Evolutionary conservation across 2,113 vertebrate genomes (phyloP).

Genomic region (Hydrochoerus hydrochaeris): DNA sequence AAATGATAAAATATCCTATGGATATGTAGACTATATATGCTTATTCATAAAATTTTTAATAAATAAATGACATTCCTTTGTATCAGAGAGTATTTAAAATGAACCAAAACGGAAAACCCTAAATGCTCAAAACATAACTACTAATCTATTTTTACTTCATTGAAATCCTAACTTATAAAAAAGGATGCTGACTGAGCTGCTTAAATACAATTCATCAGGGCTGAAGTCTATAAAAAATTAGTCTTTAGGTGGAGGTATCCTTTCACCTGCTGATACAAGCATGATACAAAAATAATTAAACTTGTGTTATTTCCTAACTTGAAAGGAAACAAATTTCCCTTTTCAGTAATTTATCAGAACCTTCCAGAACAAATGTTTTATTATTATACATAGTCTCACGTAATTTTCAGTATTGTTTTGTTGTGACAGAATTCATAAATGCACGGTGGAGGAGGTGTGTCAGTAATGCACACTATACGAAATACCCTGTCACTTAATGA

Average conservation of each 20-base stretch:
- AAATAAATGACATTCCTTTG: neutral
- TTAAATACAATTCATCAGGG: neutral
- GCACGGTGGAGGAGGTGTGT: neutral
- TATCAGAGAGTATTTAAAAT: neutral
- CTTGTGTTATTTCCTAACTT: slow-evolving; percentile 31
- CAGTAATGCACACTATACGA: neutral
- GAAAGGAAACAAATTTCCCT: slow-evolving; percentile 18
- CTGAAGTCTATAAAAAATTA: slow-evolving; percentile 15
- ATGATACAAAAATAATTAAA: slow-evolving; percentile 49
- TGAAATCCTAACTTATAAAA: neutral
- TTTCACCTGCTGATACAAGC: slow-evolving; percentile 25
- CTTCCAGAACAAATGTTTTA: slow-evolving; percentile 27
- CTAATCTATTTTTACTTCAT: neutral
- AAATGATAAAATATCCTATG: neutral
- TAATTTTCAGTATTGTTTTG: slow-evolving; percentile 52
- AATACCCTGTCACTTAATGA: slow-evolving; percentile 52
- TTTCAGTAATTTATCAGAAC: slow-evolving; percentile 29
- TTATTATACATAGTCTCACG: neutral
- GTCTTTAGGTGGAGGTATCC: neutral
- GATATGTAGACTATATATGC: neutral
- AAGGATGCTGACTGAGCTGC: neutral
- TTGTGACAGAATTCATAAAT: slow-evolving; percentile 58
- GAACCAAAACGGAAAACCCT: neutral
- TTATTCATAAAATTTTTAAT: slow-evolving; percentile 32
- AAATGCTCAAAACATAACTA: neutral